Base-by-base conservation (phyloP, 1,140 invertebrate genomes). In the Neotoxoptera formosana region DNA sequence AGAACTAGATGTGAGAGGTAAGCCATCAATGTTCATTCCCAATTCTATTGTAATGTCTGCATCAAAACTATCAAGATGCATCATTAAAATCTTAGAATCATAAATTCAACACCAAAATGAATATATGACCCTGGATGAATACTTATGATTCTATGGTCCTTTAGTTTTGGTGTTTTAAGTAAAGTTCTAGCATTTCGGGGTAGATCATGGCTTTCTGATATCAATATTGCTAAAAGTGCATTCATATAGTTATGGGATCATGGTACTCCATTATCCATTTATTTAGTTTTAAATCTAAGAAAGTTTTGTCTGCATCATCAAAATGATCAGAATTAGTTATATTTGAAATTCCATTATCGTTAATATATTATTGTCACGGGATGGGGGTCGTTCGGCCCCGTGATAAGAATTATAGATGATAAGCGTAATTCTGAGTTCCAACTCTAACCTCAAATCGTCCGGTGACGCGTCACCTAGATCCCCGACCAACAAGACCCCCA, bases 31-130 rank as follows among this genome's bases (percentile, higher is more conserved):
- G n/a, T n/a, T n/a, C n/a, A n/a, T n/a, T n/a, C n/a, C n/a, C n/a
- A n/a, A n/a, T n/a, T n/a, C n/a, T n/a, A n/a, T n/a, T n/a, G n/a
- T n/a, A n/a, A n/a, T n/a, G n/a, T n/a, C n/a, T n/a, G n/a, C n/a
- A n/a, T n/a, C n/a, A n/a, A n/a, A n/a, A n/a, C n/a, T n/a, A n/a
- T n/a, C n/a, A n/a, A n/a, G n/a, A n/a, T n/a, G n/a, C n/a, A n/a
- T n/a, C n/a, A n/a, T n/a, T n/a, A n/a, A n/a, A n/a, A n/a, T 11
- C 25, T 47, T 47, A 48, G 45, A 48, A 89, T 30, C 48, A 89
- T 48, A 53, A 89, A 89, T 48, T 89, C 20, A 48, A 89, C n/a
- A 51, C 87, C 87, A 89, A 89, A n/a, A 34, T 89, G 25, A 51
- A 89, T 89, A 47, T 89, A 89, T 17, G 23, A 48, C 6, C 87